Conservation (phyloP, 2,797 vertebrate species). For the Selene dorsalis region DNA sequence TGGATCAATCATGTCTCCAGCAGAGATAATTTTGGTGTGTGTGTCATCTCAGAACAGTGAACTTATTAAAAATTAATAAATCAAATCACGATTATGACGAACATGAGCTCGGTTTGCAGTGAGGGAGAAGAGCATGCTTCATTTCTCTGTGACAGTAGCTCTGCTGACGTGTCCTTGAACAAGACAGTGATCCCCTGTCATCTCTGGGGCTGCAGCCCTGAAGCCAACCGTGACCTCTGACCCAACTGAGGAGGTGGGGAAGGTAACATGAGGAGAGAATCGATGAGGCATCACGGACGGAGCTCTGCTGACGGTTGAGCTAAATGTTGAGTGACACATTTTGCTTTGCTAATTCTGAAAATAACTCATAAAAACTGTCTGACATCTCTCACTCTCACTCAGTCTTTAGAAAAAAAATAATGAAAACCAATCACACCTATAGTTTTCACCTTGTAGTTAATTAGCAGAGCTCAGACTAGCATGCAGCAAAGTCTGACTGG, state of each 20-base stretch:
- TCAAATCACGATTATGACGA: not conserved
- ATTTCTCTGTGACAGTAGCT: not conserved
- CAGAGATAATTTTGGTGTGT: not conserved
- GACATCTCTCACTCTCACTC: not conserved
- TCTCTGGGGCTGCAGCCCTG: not conserved
- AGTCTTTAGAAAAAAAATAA: not conserved
- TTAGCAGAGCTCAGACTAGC: not conserved
- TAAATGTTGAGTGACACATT: too few relatives aligned
- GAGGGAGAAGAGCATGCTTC: not conserved
- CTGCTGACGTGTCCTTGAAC: not conserved
- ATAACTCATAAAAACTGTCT: not conserved
- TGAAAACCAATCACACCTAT: not conserved
- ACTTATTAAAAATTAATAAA: not conserved
- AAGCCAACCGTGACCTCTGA: not conserved
- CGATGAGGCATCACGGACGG: not conserved
- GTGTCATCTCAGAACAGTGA: not conserved
- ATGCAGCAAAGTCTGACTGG: not conserved
- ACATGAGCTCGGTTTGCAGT: too few relatives aligned
- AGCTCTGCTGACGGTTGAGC: too few relatives aligned
- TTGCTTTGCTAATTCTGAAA: not conserved
- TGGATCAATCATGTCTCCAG: too few relatives aligned
- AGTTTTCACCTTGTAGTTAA: conserved; percentile 1
- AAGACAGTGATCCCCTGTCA: not conserved
- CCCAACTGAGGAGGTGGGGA: not conserved
- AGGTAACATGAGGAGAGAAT: not conserved